phyloP scores from a whole-genome alignment of 2,888 invertebrate species.

The Chrysolina americana region DNA sequence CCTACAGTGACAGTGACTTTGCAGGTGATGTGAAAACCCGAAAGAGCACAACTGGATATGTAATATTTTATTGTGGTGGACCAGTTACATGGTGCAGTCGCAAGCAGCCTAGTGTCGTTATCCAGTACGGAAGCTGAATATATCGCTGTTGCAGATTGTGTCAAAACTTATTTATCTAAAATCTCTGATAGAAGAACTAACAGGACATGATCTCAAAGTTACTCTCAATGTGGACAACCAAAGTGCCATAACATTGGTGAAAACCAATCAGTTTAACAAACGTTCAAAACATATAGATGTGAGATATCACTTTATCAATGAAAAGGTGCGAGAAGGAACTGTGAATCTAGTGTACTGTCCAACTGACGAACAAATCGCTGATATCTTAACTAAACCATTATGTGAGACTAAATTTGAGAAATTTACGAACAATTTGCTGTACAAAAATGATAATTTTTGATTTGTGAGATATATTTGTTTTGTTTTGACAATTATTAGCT shows the following conservation, averaged over 20 bases:
- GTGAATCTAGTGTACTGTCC: background rate
- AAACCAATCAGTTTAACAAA: slow-evolving; percentile 20
- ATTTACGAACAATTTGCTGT: background rate
- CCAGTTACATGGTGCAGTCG: slow-evolving; percentile 54
- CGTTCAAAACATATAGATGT: background rate
- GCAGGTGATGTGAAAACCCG: slow-evolving; percentile 28
- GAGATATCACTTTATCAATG: background rate
- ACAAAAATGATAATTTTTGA: background rate
- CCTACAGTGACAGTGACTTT: slow-evolving; percentile 48
- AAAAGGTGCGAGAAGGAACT: background rate
- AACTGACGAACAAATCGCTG: background rate
- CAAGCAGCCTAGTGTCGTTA: slow-evolving; percentile 53
- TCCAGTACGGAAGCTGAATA: slow-evolving; percentile 58
- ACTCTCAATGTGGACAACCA: slow-evolving; percentile 23
- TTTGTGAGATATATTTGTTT: no score
- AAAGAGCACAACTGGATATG: slow-evolving; percentile 51
- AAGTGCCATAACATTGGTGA: slow-evolving; percentile 7
- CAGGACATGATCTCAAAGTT: background rate
- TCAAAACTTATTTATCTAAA: slow-evolving; percentile 51
- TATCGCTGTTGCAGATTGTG: slow-evolving; percentile 44
- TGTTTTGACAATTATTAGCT: no score
- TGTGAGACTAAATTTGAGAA: background rate
- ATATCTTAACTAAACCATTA: background rate
- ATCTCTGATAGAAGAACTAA: slow-evolving; percentile 21
- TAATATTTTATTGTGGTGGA: slow-evolving; percentile 48